Percentiles rank a stretch among this genome's conserved stretches.
Conservation (phyloP, 2,113 vertebrate species). For the Tauraco erythrolophus region DNA sequence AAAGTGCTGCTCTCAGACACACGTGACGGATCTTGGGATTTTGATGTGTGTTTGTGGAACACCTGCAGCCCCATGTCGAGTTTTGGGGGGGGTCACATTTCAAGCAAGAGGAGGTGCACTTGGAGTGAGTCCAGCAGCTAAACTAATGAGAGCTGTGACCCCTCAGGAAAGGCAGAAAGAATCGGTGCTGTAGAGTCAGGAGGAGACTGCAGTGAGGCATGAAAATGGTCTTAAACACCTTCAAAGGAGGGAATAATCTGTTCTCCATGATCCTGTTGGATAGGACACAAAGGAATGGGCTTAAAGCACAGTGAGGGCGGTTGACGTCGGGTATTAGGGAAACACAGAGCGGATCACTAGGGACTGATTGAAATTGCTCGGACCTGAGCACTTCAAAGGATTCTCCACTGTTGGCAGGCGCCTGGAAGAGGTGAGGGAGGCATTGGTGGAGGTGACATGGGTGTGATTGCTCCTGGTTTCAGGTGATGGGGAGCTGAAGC, state of each 20-base stretch:
- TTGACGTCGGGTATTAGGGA: background rate
- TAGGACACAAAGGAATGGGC: background rate
- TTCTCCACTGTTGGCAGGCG: background rate
- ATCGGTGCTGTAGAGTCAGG: background rate
- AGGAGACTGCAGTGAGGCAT: slow-evolving; percentile 5
- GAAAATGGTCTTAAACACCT: background rate
- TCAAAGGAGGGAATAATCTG: slow-evolving; percentile 15
- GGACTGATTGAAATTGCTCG: background rate
- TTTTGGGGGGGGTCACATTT: background rate
- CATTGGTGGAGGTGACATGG: fast-evolving
- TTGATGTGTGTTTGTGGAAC: background rate
- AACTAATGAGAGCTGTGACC: background rate
- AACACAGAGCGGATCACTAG: background rate
- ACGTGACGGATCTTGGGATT: background rate
- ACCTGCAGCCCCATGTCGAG: background rate
- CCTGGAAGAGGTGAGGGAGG: background rate
- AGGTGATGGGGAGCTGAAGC: background rate
- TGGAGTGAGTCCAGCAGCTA: background rate
- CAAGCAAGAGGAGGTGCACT: background rate
- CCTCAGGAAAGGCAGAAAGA: background rate
- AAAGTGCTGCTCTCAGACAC: background rate
- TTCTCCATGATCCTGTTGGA: background rate
- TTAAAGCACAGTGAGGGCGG: background rate
- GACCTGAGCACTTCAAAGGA: fast-evolving
- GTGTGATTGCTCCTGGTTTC: background rate